Evolutionary conservation across 2,797 vertebrate genomes (phyloP).

Genomic region (Peromyscus melanophrys): DNA sequence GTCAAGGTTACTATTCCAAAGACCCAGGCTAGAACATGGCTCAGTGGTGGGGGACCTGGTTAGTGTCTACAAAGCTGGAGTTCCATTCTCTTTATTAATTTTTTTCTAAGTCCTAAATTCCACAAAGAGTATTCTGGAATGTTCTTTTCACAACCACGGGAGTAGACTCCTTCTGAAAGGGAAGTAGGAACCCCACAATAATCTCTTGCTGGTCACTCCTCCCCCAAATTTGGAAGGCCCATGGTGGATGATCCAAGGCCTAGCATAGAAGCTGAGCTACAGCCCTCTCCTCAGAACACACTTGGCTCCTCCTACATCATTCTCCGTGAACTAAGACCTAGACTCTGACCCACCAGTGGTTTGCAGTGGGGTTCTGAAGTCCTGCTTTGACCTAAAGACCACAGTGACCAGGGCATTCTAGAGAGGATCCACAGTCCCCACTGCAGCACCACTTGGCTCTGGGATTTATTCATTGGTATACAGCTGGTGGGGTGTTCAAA

Average conservation of each 20-base stretch:
- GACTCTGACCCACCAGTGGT: background rate
- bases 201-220: background rate
- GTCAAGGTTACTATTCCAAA: fast-evolving
- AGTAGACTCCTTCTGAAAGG: background rate
- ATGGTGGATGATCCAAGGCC: fast-evolving
- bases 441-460: fast-evolving
- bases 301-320: background rate
- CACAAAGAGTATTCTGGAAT: background rate
- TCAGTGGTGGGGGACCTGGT: no score
- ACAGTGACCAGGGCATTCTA: background rate
- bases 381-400: background rate
- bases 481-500: background rate
- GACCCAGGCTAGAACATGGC: background rate
- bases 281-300: fast-evolving
- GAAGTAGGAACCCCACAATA: background rate
- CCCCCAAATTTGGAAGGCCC: no score
- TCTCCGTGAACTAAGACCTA: background rate
- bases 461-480: no score
- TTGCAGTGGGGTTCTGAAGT: fast-evolving
- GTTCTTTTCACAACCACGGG: background rate
- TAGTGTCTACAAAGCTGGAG: background rate
- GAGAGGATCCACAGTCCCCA: fast-evolving
- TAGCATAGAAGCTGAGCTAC: fast-evolving
- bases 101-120: background rate
- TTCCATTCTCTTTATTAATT: no score